Evolutionary conservation across 2,797 vertebrate genomes (phyloP), one percentile per base, ranked within the genome.

Genomic region (Cyprinodon diabolis): DNA sequence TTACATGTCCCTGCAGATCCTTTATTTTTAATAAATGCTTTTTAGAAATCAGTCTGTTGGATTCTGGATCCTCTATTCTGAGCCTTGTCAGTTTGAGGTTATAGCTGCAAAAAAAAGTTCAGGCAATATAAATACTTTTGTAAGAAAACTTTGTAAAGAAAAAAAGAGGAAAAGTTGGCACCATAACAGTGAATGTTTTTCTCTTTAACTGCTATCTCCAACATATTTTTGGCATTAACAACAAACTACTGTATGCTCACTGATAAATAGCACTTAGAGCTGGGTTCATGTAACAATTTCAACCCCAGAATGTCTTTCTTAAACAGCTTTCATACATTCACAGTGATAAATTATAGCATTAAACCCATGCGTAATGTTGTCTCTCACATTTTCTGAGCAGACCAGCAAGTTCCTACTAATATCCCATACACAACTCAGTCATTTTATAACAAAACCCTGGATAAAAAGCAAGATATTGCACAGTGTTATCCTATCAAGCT

Each of bases 401-500:
- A n/a, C 45, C 60, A 23, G 43, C 21, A 45, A 23, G 6, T 47
- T 65, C 21, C 62, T 65, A 21, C 60, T 63, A 40, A 21, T n/a
- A n/a, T 43, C 11, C 10, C 4, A 17, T 7, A 17, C 9, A 47
- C n/a, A 76, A 56, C 48, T 8, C 14, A 35, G 55, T 45, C 21
- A 25, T 52, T 66, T 49, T 21, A 52, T 15, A 4, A 67, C 68
- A 68, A 17, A 55, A 9, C 62, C 48, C 6, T 49, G 43, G 7
- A 75, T 55, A 48, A 40, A 54, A 37, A 15, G n/a, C 10, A 43
- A n/a, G 49, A 30, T 48, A 25, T 52, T 80, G 0, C 52, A 51
- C 63, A 25, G 11, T 66, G 48, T 54, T 72, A 77, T 82, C 58
- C 48, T 19, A 68, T 78, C 72, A 75, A 71, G 69, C 47, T 63